Evolutionary conservation across 2,113 vertebrate species (phyloP).

Genomic region (Trachemys scripta): DNA sequence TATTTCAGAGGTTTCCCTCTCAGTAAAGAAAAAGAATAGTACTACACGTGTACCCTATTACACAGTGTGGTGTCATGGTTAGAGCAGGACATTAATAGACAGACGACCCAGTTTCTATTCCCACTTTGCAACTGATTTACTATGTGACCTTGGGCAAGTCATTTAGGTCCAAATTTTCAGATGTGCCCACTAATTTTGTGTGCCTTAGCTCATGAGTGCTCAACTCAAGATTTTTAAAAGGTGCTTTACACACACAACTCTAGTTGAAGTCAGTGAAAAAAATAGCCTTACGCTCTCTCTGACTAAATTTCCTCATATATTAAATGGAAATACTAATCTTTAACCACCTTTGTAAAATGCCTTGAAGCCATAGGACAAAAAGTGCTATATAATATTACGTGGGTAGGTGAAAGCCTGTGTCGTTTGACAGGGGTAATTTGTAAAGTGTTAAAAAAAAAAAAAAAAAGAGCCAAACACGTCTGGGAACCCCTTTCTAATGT

Average conservation of each 20-base stretch:
- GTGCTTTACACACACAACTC: background rate
- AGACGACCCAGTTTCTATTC: background rate
- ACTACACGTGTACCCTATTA: background rate
- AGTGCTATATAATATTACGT: background rate
- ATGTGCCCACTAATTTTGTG: background rate
- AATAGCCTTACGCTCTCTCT: background rate
- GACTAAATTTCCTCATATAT: background rate
- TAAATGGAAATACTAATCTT: background rate
- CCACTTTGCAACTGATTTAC: background rate
- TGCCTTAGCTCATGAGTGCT: background rate
- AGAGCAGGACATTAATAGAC: background rate
- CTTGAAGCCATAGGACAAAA: background rate
- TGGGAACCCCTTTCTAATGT: too few species aligned
- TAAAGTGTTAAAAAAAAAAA: too few species aligned
- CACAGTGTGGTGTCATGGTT: background rate
- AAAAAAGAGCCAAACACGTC: too few species aligned
- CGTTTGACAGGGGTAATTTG: too few species aligned
- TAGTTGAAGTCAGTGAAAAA: background rate
- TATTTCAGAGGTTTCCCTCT: background rate
- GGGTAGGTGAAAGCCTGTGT: too few species aligned
- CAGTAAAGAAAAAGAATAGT: background rate
- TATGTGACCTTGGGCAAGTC: background rate
- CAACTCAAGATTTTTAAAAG: background rate
- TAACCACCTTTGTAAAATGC: background rate
- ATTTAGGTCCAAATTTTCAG: background rate